Evolutionary conservation across 1,140 invertebrate species (phyloP), one percentile per base, ranked within the genome.

Genomic region (Metopolophium dirhodum): DNA sequence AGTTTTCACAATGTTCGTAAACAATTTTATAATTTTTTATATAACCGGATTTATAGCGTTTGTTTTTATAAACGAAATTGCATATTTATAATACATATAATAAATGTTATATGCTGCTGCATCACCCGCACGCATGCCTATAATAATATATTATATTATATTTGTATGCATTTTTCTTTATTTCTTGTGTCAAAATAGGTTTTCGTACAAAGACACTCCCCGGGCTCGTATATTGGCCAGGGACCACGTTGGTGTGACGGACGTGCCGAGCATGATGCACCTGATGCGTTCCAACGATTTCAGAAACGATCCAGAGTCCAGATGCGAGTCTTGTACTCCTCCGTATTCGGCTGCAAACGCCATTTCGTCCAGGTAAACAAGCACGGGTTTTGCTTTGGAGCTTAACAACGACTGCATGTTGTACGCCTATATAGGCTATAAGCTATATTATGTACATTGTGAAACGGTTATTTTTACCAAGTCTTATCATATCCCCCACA

Each of bases 281-380:
- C 94, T 97, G 61, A 97, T 97, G 97, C 95, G 97, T 83, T 97
- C 97, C 96, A 98, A 98, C 95, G 96, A 98, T 95, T 98, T 96
- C 95, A 95, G 95, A 91, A 95, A 97, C 94, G 97, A 98, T 95
- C 97, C 97, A 30, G 95, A 97, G 41, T 96, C 97, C 41, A 95
- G 95, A 90, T 98, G 97, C 95, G 94, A 94, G 94, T 61, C 37
- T 3, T 98, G 97, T 95, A 95, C 94, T 30, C 97, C 97, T 11
- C 97, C 97, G 3, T 97, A 97, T 49, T 91, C 90, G 3, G 61
- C 90, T 11, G 90, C 37, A 91, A 91, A 91, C n/a, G 68, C 90
- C 1, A 91, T 91, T 49, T 91, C 90, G 8, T 37, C 90, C 20
- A 91, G 90, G 90, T 91, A 82, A 91, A 90, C 26, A n/a, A 61